Percentiles rank a stretch among this genome's conserved stretches.
Evolutionary conservation across 2,888 invertebrate genomes (phyloP).

Genomic region (Eilema depressum): DNA sequence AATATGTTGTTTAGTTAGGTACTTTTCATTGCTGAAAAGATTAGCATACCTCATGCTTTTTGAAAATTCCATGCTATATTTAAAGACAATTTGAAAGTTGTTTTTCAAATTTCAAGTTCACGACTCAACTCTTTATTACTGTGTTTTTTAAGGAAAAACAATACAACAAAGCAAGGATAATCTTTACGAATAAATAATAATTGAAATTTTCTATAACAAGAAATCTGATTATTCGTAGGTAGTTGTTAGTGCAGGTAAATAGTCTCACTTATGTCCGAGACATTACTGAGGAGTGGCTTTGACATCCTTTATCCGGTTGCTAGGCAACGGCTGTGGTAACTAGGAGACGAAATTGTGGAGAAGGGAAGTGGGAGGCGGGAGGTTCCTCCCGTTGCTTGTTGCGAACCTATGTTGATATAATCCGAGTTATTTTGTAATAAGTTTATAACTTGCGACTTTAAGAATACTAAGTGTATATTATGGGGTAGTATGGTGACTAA

Average conservation of each 20-base stretch:
- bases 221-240: neutral
- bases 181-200: neutral
- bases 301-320: conserved; percentile 42
- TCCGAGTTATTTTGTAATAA: conserved; percentile 12
- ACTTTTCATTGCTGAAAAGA: no score
- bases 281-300: conserved; percentile 32
- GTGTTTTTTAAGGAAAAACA: no score
- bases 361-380: conserved; percentile 9
- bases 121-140: neutral
- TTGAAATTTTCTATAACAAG: neutral
- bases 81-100: no score
- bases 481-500: neutral
- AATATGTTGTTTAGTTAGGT: no score
- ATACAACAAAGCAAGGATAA: no score
- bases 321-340: conserved; percentile 40
- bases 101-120: neutral
- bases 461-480: neutral
- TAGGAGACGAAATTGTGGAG: conserved; percentile 27
- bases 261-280: conserved; percentile 3
- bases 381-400: conserved; percentile 22
- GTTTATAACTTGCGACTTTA: neutral
- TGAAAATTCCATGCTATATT: no score
- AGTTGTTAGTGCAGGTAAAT: neutral
- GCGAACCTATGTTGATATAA: conserved; percentile 17
- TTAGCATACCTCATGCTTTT: no score